Percentiles rank a stretch among this genome's conserved stretches.
phyloP scores from a whole-genome alignment of 2,113 vertebrate genomes.

The Hiodon alosoides region DNA sequence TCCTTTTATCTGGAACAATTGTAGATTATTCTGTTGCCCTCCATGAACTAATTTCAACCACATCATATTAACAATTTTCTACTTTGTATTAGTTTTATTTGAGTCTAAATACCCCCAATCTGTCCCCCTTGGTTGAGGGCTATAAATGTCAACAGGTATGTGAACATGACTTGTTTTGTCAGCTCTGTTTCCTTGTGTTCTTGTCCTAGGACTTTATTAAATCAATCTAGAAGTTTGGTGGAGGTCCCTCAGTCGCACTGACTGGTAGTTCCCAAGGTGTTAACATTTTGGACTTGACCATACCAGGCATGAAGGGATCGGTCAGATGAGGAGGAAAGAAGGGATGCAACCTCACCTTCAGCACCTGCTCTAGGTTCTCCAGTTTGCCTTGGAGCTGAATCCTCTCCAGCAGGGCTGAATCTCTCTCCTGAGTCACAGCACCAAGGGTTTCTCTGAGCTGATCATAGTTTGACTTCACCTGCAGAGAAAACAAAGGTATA shows the following conservation, averaged over 20 bases:
- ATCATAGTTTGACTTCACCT: constrained; percentile 85
- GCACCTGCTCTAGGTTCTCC: constrained; percentile 99
- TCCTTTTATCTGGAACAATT: too few species aligned
- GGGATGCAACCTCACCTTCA: constrained; percentile 78
- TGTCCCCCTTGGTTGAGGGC: too few species aligned
- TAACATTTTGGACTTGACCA: too few species aligned
- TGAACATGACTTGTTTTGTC: too few species aligned
- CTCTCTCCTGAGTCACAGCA: constrained; percentile 75
- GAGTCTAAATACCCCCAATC: too few species aligned
- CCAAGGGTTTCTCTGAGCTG: constrained; percentile 66
- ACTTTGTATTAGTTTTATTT: too few species aligned
- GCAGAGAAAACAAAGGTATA: constrained; percentile 6
- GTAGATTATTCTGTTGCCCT: too few species aligned
- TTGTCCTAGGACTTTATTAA: too few species aligned
- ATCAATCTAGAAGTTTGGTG: neutral
- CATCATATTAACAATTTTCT: too few species aligned
- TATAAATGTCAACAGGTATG: too few species aligned
- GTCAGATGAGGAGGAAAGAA: neutral
- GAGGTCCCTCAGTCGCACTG: neutral
- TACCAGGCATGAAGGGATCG: neutral
- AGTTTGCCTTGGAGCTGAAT: constrained; percentile 92
- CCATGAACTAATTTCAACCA: too few species aligned
- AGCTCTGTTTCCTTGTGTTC: neutral
- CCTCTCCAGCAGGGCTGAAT: constrained; percentile 80
- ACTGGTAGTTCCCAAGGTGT: neutral